Conservation (phyloP, 2,888 invertebrate genomes). For the Helicoverpa assulta region DNA sequence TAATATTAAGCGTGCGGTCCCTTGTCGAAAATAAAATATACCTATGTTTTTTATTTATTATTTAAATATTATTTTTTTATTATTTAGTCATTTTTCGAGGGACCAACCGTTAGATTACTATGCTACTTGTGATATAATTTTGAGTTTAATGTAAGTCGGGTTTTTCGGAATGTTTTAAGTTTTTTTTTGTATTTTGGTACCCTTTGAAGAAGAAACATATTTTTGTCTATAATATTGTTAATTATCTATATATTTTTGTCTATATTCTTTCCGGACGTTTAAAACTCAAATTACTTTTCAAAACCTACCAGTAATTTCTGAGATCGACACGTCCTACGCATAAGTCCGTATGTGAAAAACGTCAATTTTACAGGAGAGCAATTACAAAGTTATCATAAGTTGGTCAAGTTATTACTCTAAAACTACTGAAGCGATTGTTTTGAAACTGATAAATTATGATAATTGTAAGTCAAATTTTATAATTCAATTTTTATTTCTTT, state of each 20-base stretch:
- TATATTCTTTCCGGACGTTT: too few relatives aligned
- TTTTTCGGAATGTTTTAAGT: not conserved
- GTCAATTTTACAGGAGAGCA: too few relatives aligned
- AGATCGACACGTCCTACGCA: too few relatives aligned
- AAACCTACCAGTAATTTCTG: not conserved
- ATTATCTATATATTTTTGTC: too few relatives aligned
- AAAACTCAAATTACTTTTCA: too few relatives aligned
- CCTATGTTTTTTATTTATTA: conserved; percentile 49
- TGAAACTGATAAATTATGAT: too few relatives aligned
- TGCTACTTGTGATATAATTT: conserved; percentile 61
- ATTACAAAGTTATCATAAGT: too few relatives aligned
- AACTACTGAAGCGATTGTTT: too few relatives aligned
- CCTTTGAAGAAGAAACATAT: not conserved
- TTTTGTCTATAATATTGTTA: not conserved
- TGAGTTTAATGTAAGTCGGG: conserved; percentile 43
- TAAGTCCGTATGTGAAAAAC: too few relatives aligned
- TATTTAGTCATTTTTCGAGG: conserved; percentile 45
- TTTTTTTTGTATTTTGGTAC: not conserved
- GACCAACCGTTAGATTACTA: conserved; percentile 57
- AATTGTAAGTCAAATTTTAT: too few relatives aligned
- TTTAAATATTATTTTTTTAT: conserved; percentile 46
- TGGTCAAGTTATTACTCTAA: too few relatives aligned
- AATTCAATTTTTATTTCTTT: too few relatives aligned
- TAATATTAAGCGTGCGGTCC: conserved; percentile 38
- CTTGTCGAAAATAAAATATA: conserved; percentile 35